Conservation (phyloP, 2,797 vertebrate genomes). For the Rhadinocentrus ornatus region DNA sequence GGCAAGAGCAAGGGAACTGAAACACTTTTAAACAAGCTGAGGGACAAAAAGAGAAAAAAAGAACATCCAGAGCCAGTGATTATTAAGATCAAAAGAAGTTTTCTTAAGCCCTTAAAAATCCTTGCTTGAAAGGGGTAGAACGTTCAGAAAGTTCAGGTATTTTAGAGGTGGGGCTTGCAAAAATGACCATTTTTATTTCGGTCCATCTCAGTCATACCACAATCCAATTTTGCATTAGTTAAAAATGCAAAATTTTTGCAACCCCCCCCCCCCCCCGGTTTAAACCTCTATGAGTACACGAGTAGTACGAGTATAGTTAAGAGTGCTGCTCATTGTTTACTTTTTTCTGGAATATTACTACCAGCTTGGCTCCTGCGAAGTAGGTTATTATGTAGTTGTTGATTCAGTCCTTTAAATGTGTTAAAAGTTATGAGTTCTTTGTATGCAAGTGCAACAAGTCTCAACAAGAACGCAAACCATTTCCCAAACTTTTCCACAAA, state of each 20-base stretch:
- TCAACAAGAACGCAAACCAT: conserved; percentile 6
- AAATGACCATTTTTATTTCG: not conserved
- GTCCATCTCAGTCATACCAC: not conserved
- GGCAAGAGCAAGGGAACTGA: no score
- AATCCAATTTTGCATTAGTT: not conserved
- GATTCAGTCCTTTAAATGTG: not conserved
- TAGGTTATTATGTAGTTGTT: not conserved
- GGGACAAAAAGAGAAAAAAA: not conserved
- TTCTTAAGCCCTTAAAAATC: not conserved
- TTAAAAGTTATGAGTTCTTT: not conserved
- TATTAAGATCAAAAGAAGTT: not conserved
- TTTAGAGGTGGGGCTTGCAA: not conserved
- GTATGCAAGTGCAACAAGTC: not conserved
- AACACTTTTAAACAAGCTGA: not conserved
- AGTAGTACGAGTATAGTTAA: not conserved
- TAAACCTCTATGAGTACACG: not conserved
- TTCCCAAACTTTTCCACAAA: conserved; percentile 20
- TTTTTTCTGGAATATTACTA: not conserved
- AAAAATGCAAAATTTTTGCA: not conserved
- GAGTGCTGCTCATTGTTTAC: not conserved
- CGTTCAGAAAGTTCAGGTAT: not conserved
- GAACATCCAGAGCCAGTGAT: not conserved
- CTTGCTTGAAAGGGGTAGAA: not conserved
- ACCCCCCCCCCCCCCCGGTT: not conserved
- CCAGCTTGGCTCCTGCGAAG: not conserved